Base-by-base conservation (phyloP, 1,140 invertebrate species). In the Pararge aegeria region DNA sequence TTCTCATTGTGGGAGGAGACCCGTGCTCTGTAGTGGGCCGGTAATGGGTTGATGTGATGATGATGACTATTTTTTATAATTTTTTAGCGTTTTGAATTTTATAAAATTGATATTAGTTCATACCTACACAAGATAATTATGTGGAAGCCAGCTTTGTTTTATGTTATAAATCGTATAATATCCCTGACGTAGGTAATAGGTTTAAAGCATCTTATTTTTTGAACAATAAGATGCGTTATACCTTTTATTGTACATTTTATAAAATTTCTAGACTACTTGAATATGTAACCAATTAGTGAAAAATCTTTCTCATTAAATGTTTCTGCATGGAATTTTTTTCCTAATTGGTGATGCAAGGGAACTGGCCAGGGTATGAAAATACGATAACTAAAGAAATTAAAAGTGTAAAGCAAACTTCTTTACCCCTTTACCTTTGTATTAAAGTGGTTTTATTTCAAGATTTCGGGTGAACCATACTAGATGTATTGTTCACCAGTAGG, bases 251-350 rank as follows among this genome's bases (percentile, higher is more conserved):
- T 7, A 16, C 15, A 16, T 42, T 42, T 1, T 38, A 61, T 61
- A 38, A 61, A 38, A 24, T 20, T 50, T 54, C 59, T 61, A 50
- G 53, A 50, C 53, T 19, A 30, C 44, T 55, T 54, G 38, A 55
- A 19, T 61, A 27, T 61, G 34, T 37, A 37, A 61, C 38, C 40
- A 53, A 57, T 46, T 42, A 61, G 27, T 42, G 24, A 50, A 61
- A 38, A 50, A 34, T 34, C 34, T 61, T 3, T 34, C 1, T 61
- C 59, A 55, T 61, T 61, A 61, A 61, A 61, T 61, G 48, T 42
- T 55, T 61, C 53, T 61, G 53, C 52, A 55, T 55, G 44, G 38
- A 24, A 53, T 42, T 15, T 12, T 3, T 19, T 5, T 27, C 59
- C 15, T 61, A 61, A 61, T 55, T 48, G 52, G 52, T 51, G 57